These are phyloP conservation scores for Doryteuthis pealeii DNA, from an alignment of 1,140 invertebrate species.

Conservation along the genomic window DNA sequence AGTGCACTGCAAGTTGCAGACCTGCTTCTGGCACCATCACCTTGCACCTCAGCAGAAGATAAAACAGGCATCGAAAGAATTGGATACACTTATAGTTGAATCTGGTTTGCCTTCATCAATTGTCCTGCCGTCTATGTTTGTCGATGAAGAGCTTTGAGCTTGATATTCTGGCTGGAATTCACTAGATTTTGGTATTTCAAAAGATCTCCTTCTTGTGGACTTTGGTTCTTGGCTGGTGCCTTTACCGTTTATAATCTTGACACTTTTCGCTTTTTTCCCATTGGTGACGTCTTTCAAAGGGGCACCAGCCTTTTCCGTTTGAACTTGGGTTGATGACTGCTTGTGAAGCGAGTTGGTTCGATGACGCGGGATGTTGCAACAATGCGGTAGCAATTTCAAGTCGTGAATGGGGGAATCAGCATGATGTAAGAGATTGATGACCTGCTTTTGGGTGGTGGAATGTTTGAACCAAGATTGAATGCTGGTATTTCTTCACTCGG, in stretches of 20 bases:
- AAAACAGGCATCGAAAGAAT: constrained; percentile 42
- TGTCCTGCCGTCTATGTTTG: constrained; percentile 20
- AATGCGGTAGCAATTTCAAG: constrained; percentile 47
- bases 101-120: constrained; percentile 28
- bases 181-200: background rate
- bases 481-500: constrained; percentile 48
- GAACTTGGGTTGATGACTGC: background rate
- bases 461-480: constrained; percentile 21
- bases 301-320: constrained; percentile 12
- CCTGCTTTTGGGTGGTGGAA: constrained; percentile 24
- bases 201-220: constrained; percentile 14
- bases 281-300: constrained; percentile 40
- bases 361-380: constrained; percentile 14
- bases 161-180: background rate
- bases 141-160: constrained; percentile 14
- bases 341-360: background rate
- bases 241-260: constrained; percentile 15
- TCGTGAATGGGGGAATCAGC: constrained; percentile 39
- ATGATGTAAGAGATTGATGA: constrained; percentile 22
- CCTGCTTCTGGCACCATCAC: constrained; percentile 16
- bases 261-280: background rate
- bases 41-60: constrained; percentile 7
- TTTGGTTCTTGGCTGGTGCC: constrained; percentile 21
- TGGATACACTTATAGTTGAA: constrained; percentile 37
- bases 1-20: constrained; percentile 16